Evolutionary conservation across 1,140 invertebrate species (phyloP).

Genomic region (Caerostris darwini): DNA sequence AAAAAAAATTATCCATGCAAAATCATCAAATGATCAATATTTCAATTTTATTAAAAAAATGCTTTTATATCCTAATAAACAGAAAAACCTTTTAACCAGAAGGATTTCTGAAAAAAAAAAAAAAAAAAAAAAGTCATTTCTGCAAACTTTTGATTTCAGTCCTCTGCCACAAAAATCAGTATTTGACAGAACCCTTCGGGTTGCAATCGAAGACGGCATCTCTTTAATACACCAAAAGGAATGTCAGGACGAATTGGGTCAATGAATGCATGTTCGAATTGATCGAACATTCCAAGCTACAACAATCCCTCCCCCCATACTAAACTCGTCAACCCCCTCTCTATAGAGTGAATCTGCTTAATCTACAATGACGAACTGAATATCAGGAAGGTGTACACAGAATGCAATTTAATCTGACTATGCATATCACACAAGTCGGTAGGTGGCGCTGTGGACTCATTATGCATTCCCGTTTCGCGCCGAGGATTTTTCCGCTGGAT

Average conservation of each 20-base stretch:
- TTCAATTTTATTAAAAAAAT: too few species aligned
- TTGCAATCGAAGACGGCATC: neutral
- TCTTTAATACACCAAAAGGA: neutral
- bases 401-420: neutral
- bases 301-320: neutral
- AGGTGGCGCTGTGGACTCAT: neutral
- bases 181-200: neutral
- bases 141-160: neutral
- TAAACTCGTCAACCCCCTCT: too few species aligned
- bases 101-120: too few species aligned
- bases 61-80: too few species aligned
- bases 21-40: too few species aligned
- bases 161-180: neutral
- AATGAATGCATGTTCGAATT: neutral
- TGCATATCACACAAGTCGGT: neutral
- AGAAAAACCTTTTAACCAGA: too few species aligned
- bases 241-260: slow-evolving; percentile 15
- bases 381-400: neutral
- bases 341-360: neutral
- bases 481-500: neutral
- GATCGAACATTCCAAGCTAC: neutral
- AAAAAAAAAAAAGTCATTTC: neutral
- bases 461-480: slow-evolving; percentile 15
- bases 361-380: neutral
- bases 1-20: too few species aligned